phyloP scores from a whole-genome alignment of 2,888 invertebrate genomes.

The Nephrotoma appendiculata region DNA sequence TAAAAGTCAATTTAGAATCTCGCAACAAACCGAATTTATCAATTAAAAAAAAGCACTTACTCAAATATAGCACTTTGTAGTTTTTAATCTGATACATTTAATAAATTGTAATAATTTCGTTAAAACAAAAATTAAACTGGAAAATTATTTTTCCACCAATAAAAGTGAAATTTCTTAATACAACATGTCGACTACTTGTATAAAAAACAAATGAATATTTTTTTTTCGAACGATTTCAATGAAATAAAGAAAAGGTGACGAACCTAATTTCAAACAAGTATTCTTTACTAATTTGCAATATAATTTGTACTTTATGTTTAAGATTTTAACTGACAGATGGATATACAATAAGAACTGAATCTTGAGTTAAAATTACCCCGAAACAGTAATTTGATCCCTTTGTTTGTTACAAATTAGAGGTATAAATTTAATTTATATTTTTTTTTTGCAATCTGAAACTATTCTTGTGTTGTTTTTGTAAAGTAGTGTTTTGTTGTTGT shows the following conservation, averaged over 20 bases:
- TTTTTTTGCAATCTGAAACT: neutral
- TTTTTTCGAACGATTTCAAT: neutral
- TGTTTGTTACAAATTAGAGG: neutral
- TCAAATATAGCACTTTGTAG: no score
- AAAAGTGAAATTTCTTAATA: no score
- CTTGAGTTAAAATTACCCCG: neutral
- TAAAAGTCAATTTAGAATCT: no score
- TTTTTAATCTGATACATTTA: no score
- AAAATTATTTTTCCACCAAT: no score
- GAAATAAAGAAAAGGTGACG: neutral
- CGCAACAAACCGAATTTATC: no score
- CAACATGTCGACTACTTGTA: no score
- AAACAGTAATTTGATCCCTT: neutral
- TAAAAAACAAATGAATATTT: no score
- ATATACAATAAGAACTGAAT: neutral
- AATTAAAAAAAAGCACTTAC: no score
- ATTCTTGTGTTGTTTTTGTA: neutral
- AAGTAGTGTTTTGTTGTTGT: neutral
- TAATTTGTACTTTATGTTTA: neutral
- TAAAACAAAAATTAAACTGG: no score
- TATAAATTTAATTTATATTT: neutral
- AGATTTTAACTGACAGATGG: neutral
- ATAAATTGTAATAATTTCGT: no score
- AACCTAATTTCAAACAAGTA: neutral
- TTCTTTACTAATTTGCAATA: neutral